Percentiles rank a stretch among this genome's conserved stretches.
Evolutionary conservation across 2,113 vertebrate genomes (phyloP).

Genomic region (Onychostoma macrolepis): DNA sequence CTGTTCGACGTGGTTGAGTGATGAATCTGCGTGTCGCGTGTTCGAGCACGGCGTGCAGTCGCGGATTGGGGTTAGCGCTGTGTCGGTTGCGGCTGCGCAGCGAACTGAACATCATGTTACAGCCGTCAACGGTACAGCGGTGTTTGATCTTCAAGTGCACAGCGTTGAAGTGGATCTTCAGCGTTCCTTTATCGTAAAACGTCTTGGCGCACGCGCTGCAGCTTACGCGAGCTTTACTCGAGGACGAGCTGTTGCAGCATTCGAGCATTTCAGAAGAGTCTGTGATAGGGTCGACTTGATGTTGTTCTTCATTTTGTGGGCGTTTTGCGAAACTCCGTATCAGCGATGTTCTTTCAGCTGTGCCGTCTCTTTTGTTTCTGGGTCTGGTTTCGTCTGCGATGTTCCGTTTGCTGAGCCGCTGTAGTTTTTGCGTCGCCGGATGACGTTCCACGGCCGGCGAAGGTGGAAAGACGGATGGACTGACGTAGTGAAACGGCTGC

Average conservation of each 20-base stretch:
- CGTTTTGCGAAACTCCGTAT: not conserved
- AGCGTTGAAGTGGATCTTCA: conserved; percentile 97
- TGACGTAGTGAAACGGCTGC: conserved; percentile 85
- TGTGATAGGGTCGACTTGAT: not conserved
- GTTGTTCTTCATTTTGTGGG: too few species aligned
- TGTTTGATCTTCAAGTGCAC: conserved; percentile 97
- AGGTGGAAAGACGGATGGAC: conserved; percentile 73
- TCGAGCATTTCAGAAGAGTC: not conserved
- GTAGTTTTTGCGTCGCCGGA: conserved; percentile 64
- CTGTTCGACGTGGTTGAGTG: not conserved
- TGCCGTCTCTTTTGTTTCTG: conserved; percentile 71
- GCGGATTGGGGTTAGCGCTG: conserved; percentile 94
- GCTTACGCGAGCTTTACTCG: conserved; percentile 86
- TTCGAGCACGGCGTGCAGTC: conserved; percentile 83
- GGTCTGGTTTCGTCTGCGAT: conserved; percentile 70
- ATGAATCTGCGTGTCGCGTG: conserved; percentile 77
- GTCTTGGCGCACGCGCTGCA: conserved; percentile 94
- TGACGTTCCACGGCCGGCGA: conserved; percentile 78
- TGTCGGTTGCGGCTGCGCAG: conserved; percentile 94
- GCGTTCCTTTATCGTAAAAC: conserved; percentile 96
- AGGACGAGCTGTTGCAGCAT: conserved; percentile 77
- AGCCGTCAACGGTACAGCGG: conserved; percentile 90
- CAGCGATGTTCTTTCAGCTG: not conserved
- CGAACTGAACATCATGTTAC: conserved; percentile 95
- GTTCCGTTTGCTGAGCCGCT: conserved; percentile 65